Evolutionary conservation across 2,888 invertebrate species (phyloP), one percentile per base, ranked within the genome.

Genomic region (Metopia argyrocephala): DNA sequence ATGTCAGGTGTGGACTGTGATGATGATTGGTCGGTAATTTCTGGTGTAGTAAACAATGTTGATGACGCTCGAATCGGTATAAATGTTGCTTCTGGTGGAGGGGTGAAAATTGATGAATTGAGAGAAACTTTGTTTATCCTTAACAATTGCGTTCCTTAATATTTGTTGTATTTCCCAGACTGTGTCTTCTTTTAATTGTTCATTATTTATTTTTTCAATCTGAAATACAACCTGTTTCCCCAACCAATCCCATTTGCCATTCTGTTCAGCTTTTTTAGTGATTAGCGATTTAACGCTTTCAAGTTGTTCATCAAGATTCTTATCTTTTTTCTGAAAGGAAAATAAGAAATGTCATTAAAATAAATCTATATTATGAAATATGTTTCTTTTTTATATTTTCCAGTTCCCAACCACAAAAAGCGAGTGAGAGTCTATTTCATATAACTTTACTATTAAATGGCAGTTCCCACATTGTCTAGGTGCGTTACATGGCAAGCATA

Each of bases 391-490:
- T n/a, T n/a, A n/a, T n/a, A n/a, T n/a, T n/a, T n/a, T n/a, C n/a
- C n/a, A n/a, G n/a, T n/a, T n/a, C n/a, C n/a, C n/a, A n/a, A n/a
- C n/a, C n/a, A n/a, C n/a, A n/a, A n/a, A n/a, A n/a, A n/a, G n/a
- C n/a, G n/a, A n/a, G n/a, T n/a, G 28, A 6, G 28, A 28, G 6
- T 3, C 28, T 6, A 28, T 28, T 5, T 3, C 28, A 5, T 38
- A 59, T 5, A 57, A 78, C 18, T 79, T 69, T 64, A 62, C 31
- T 45, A 31, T 56, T 2, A 59, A 68, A 12, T 82, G 80, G 78
- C 79, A 82, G 20, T 82, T 82, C 70, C 70, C 78, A 2, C 18
- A 73, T 15, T 82, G 79, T 20, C 52, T 83, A 18, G 79, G 82
- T 1, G 81, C 81, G 12, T 62, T 83, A 31, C n/a, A n/a, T n/a